Evolutionary conservation across 2,113 vertebrate genomes (phyloP), one percentile per base, ranked within the genome.

Genomic region (Eira barbara): DNA sequence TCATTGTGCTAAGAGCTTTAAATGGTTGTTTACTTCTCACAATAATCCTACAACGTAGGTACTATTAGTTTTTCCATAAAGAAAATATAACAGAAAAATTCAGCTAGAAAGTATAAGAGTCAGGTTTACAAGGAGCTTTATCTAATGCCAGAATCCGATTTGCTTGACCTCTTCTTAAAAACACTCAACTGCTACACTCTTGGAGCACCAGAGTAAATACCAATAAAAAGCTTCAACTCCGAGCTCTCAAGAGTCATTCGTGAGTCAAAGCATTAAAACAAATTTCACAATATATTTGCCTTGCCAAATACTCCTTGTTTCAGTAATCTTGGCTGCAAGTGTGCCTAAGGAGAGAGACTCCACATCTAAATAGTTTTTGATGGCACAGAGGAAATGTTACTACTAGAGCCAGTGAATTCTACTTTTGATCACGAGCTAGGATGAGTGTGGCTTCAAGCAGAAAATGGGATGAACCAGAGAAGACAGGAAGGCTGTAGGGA

Each of bases 401-500:
- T 27, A 63, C 45, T 52, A 83, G 20, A 85, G 69, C 39, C 23
- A 8, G 89, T 4, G 42, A 94, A 17, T 55, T 95, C 74, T 88
- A 9, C 88, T 84, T 87, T 78, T 89, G 69, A 96, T 71, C 59
- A 69, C 13, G 27, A 83, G 14, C 90, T 88, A 92, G 73, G 73
- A 96, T 31, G 61, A 98, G 90, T 82, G 97, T 85, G 95, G 89
- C 78, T 97, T 98, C 97, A 36, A 94, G 52, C 73, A 94, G 94
- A 97, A 97, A 96, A 97, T 63, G 97, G 84, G 93, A 94, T 89
- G 97, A 89, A 67, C 88, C 95, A 96, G 88, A 97, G 97, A 98
- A 98, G 85, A 92, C 39, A 93, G 97, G 94, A 98, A 98, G 95
- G 95, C 96, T 97, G 90, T 57, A 57, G 57, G 7, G 97, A 98